Evolutionary conservation across 1,140 invertebrate genomes (phyloP).

Genomic region (Thereuonema tuberculata): DNA sequence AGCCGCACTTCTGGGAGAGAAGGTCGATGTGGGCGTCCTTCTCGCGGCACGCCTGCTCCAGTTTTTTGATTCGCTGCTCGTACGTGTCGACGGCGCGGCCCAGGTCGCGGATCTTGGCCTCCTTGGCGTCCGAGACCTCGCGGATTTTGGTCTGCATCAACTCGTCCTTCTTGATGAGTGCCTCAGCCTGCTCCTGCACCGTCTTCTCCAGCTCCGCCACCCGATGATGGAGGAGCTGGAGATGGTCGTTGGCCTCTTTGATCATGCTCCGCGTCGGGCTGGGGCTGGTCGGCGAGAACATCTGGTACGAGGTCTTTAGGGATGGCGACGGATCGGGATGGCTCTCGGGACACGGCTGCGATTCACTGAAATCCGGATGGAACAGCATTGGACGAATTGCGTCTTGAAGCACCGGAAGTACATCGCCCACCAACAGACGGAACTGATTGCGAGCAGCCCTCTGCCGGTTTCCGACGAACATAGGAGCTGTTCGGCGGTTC

Average conservation of each 20-base stretch:
- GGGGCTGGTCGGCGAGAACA: constrained; percentile 10
- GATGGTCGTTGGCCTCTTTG: constrained; percentile 23
- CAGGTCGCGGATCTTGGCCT: constrained; percentile 18
- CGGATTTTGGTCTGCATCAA: constrained; percentile 14
- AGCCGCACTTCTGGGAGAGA: constrained; percentile 11
- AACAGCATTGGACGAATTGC: neutral
- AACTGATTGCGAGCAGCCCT: neutral
- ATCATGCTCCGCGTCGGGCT: constrained; percentile 20
- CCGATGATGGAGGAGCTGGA: constrained; percentile 19
- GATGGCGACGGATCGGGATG: neutral
- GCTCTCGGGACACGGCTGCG: neutral
- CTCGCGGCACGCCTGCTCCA: constrained; percentile 17
- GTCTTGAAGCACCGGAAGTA: neutral
- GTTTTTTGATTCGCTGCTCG: constrained; percentile 16
- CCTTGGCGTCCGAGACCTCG: constrained; percentile 17
- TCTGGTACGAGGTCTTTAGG: neutral
- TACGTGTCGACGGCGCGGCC: constrained; percentile 9
- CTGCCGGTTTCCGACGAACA: neutral
- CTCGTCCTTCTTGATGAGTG: constrained; percentile 20
- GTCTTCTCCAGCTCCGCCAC: constrained; percentile 20
- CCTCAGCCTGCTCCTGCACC: constrained; percentile 17
- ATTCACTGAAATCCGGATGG: constrained; percentile 1
- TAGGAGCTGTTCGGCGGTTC: too few species aligned
- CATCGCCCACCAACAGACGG: constrained; percentile 1
- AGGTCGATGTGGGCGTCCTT: constrained; percentile 18